Percentiles rank a stretch among this genome's conserved stretches.
These are phyloP conservation scores for Dusona sp. DNA, from an alignment of 2,888 invertebrate species.

Conservation along the genomic window DNA sequence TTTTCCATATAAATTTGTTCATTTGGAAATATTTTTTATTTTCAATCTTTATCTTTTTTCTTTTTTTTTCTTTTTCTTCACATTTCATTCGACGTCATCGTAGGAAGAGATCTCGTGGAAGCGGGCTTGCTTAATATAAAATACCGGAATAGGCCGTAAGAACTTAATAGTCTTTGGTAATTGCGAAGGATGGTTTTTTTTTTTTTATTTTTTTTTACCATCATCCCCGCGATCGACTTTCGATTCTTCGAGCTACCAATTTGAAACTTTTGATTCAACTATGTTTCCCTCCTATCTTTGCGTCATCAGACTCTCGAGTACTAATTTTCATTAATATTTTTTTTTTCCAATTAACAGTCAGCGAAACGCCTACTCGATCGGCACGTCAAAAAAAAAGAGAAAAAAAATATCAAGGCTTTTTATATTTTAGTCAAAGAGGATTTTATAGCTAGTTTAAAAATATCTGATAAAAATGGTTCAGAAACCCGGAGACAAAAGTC, in stretches of 20 bases:
- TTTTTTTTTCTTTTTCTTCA: conserved; percentile 5
- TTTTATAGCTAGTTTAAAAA: conserved; percentile 27
- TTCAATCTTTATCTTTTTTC: background rate
- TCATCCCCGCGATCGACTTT: conserved; percentile 54
- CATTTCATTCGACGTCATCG: conserved; percentile 42
- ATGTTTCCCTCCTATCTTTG: conserved; percentile 14
- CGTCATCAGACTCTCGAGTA: too few species aligned
- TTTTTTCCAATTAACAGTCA: background rate
- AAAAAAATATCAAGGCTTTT: conserved; percentile 22
- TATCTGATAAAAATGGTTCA: conserved; percentile 17
- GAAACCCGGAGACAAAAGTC: conserved; percentile 3
- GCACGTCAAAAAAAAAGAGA: conserved; percentile 15
- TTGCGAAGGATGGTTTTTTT: conserved; percentile 40
- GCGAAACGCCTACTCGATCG: background rate
- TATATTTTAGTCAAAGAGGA: background rate
- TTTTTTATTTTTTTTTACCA: background rate
- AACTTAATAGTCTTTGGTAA: conserved; percentile 63
- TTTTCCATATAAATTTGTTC: background rate
- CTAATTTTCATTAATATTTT: background rate
- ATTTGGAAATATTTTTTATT: background rate
- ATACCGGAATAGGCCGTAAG: conserved; percentile 58
- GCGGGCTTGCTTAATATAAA: conserved; percentile 38
- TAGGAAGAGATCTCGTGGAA: conserved; percentile 71
- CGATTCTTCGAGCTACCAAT: conserved; percentile 57
- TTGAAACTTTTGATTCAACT: conserved; percentile 29